Evolutionary conservation across 2,888 invertebrate genomes (phyloP).

Genomic region (Celastrina argiolus): DNA sequence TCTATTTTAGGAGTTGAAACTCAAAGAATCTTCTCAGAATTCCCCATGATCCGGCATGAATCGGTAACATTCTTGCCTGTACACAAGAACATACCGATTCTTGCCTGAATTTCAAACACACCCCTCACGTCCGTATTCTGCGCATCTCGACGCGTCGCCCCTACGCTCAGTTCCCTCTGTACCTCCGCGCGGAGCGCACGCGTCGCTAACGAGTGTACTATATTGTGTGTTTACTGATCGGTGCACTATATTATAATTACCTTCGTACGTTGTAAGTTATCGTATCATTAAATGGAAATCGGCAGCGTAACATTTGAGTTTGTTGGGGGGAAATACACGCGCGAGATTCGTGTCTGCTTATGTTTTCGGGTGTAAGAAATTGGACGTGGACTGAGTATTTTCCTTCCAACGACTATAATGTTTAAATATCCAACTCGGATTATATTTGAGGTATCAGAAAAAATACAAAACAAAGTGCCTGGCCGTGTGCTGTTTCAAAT

Average conservation of each 20-base stretch:
- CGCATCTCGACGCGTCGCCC: slow-evolving; percentile 12
- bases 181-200: neutral
- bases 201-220: slow-evolving; percentile 1
- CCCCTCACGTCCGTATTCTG: neutral
- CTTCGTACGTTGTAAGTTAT: no score
- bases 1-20: no score
- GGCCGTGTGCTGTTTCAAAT: neutral
- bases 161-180: neutral
- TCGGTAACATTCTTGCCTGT: neutral
- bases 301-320: no score
- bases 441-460: neutral
- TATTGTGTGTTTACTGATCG: neutral
- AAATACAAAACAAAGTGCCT: neutral
- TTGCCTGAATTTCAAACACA: neutral
- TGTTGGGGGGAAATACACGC: no score
- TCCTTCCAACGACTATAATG: no score
- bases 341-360: no score
- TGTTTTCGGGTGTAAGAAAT: no score
- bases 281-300: no score
- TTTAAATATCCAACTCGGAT: no score
- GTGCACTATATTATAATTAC: slow-evolving; percentile 6
- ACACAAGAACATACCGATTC: neutral
- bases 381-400: no score
- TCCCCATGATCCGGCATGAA: neutral
- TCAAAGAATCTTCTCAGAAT: no score